phyloP scores from a whole-genome alignment of 2,888 invertebrate species.

The Diarsia rubi region DNA sequence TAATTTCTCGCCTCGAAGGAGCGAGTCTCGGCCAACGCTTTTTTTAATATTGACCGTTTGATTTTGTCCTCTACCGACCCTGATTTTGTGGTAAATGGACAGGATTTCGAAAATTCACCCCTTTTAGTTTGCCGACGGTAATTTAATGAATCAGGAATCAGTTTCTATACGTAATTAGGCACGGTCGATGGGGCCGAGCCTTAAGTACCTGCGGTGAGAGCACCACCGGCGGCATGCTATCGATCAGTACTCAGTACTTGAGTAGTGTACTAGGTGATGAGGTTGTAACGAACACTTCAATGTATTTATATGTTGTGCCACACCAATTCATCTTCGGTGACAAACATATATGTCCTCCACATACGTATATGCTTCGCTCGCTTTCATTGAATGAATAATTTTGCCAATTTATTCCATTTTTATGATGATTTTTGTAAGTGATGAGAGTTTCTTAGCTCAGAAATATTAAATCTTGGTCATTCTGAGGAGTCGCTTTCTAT shows the following conservation, averaged over 20 bases:
- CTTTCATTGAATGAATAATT: slow-evolving; percentile 21
- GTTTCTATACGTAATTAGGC: slow-evolving; percentile 42
- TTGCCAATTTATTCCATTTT: neutral
- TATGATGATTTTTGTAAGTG: slow-evolving; percentile 1
- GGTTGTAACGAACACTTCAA: slow-evolving; percentile 11
- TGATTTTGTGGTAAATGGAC: slow-evolving; percentile 68
- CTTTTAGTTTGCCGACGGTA: slow-evolving; percentile 49
- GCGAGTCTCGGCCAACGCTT: slow-evolving; percentile 67
- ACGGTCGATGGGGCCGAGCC: neutral
- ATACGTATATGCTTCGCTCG: neutral
- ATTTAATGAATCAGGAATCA: slow-evolving; percentile 60
- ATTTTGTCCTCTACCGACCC: slow-evolving; percentile 67
- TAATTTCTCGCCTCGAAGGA: slow-evolving; percentile 82
- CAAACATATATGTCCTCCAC: slow-evolving; percentile 22
- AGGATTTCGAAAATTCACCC: slow-evolving; percentile 67
- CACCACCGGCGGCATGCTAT: neutral
- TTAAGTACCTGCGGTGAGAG: neutral
- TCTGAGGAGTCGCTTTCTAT: neutral
- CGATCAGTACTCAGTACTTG: neutral
- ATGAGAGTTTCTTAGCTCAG: neutral
- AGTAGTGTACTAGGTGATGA: neutral
- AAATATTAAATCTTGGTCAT: neutral
- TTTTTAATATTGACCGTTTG: slow-evolving; percentile 77
- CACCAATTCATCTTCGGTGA: slow-evolving; percentile 35
- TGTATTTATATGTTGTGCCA: slow-evolving; percentile 3